phyloP scores from a whole-genome alignment of 2,113 vertebrate genomes.

The Prunella fulvescens region DNA sequence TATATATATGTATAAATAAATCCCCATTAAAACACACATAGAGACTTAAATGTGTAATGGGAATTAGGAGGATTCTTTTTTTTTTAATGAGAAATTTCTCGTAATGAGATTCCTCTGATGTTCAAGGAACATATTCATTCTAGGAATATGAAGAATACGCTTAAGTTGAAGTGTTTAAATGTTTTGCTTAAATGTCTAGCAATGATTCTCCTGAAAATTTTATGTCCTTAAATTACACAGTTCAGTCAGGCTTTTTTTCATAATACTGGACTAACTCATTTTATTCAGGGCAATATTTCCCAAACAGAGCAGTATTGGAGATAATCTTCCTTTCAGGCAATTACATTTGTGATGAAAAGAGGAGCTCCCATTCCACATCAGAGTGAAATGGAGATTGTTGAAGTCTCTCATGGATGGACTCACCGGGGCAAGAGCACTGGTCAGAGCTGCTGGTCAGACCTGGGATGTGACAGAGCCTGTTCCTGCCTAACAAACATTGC shows the following conservation, averaged over 20 bases:
- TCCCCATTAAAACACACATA: neutral
- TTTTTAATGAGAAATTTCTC: neutral
- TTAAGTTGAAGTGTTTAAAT: neutral
- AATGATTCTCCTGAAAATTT: neutral
- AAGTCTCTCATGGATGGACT: neutral
- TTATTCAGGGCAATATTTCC: neutral
- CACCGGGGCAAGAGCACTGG: neutral
- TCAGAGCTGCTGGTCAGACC: neutral
- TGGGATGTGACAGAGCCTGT: neutral
- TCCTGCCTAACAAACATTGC: neutral
- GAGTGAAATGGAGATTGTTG: neutral
- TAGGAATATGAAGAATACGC: neutral
- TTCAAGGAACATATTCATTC: neutral
- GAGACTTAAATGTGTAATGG: neutral
- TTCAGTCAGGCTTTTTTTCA: neutral
- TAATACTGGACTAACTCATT: neutral
- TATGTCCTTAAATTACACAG: neutral
- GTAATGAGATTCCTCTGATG: neutral
- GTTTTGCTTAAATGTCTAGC: slow-evolving; percentile 2
- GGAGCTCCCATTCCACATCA: neutral
- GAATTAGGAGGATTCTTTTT: neutral
- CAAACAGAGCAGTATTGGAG: neutral
- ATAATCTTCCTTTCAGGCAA: neutral
- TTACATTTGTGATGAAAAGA: neutral
- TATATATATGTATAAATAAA: neutral